Base-by-base conservation (phyloP, 30 jellyfish, hydroid and myxozoan species). In the Pseudorhiza aurosa region DNA sequence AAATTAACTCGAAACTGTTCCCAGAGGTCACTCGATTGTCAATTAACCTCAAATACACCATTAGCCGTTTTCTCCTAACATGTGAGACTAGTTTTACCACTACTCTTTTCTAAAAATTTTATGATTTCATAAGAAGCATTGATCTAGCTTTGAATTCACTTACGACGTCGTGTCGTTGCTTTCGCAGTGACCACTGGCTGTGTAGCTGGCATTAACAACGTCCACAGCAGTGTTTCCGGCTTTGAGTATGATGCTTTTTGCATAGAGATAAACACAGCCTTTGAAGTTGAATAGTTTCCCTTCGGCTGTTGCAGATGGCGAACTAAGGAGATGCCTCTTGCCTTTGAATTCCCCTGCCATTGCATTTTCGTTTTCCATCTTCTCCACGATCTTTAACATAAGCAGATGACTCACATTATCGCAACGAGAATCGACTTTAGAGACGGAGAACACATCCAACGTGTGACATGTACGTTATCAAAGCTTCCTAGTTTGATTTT, bases 261-360 rank as follows among this genome's bases (percentile, higher is more conserved):
- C 77, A 53, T 53, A 83, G 24, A 83, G 56, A 31, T 27, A 83
- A 21, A 83, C 77, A 44, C 95, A 83, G 55, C 58, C 68, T 12
- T 33, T 17, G 56, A 68, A 58, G 50, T 69, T 71, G 76, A 68
- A 83, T 56, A 83, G 74, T 11, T 39, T 35, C 12, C 71, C 75
- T 2, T 58, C 64, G 1, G 58, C 10, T 15, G 85, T 19, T 18
- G 39, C 17, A 0, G 40, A 42, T n/a, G 39, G 11, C 0, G 56
- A 43, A 17, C 86, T 46, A 0, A 83, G 77, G 14, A 83, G 74
- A 70, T 70, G 95, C 11, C 95, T 73, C 36, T 45, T 83, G 8
- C 39, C 6, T 21, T 60, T 87, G 6, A 42, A 4, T 11, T 29
- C 32, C 17, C 55, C 85, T 6, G 56, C 82, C n/a, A 17, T 28